Evolutionary conservation across 2,888 invertebrate genomes (phyloP).

Genomic region (Pammene aurita): DNA sequence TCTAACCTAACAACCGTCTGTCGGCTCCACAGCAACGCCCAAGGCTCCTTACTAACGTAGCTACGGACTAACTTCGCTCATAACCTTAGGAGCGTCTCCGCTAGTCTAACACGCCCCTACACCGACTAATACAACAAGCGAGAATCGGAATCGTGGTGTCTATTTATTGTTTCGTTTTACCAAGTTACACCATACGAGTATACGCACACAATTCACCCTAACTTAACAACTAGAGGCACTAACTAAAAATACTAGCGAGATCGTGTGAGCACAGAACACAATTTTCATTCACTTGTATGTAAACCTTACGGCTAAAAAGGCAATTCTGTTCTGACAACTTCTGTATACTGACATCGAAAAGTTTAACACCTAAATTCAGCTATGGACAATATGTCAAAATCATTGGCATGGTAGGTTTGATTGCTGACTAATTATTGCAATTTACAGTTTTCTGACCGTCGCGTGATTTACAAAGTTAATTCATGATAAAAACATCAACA

Average conservation of each 20-base stretch:
- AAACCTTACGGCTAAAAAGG: constrained; percentile 76
- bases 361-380: constrained; percentile 58
- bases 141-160: constrained; percentile 53
- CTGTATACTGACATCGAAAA: constrained; percentile 71
- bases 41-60: constrained; percentile 54
- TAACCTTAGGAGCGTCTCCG: constrained; percentile 56
- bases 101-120: constrained; percentile 58
- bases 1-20: constrained; percentile 5
- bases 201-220: constrained; percentile 69
- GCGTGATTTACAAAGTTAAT: constrained; percentile 3
- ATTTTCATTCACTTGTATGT: constrained; percentile 62
- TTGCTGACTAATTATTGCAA: constrained; percentile 45
- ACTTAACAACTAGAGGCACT: constrained; percentile 78
- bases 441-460: constrained; percentile 21
- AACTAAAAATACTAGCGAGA: constrained; percentile 83
- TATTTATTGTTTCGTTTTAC: constrained; percentile 45
- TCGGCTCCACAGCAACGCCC: constrained; percentile 46
- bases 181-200: constrained; percentile 53
- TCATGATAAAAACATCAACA: constrained; percentile 19
- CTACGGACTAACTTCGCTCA: constrained; percentile 50
- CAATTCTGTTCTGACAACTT: constrained; percentile 66
- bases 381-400: constrained; percentile 55
- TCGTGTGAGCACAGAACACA: constrained; percentile 82
- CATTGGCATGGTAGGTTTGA: constrained; percentile 52
- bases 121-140: constrained; percentile 52